Percentiles rank a stretch among this genome's conserved stretches.
These are phyloP conservation scores for Coenonympha glycerion DNA, from an alignment of 2,888 invertebrate genomes.

Conservation along the genomic window DNA sequence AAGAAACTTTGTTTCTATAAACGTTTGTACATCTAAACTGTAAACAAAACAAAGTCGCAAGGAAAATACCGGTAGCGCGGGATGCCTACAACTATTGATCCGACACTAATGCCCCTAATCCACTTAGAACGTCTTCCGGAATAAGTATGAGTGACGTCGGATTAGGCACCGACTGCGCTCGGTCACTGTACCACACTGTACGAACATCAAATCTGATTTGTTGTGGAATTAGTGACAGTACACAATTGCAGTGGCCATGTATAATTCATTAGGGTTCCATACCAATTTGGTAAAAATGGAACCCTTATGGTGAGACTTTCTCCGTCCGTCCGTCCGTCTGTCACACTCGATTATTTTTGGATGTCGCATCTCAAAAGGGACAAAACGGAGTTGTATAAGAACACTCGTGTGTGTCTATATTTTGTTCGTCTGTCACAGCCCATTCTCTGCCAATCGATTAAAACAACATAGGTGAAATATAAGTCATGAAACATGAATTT, in stretches of 20 bases:
- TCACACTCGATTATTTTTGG: too few species aligned
- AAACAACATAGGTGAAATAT: too few species aligned
- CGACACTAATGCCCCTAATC: constrained; percentile 60
- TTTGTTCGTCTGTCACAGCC: too few species aligned
- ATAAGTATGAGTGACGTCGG: constrained; percentile 65
- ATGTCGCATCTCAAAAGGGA: too few species aligned
- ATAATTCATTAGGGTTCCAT: neutral
- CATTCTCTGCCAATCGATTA: too few species aligned
- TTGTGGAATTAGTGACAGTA: constrained; percentile 11
- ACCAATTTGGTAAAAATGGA: too few species aligned
- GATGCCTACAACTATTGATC: constrained; percentile 50
- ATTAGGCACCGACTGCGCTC: constrained; percentile 46
- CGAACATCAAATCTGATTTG: constrained; percentile 23
- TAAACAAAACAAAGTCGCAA: constrained; percentile 20
- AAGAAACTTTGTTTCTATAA: too few species aligned
- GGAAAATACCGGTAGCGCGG: constrained; percentile 35
- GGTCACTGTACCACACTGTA: constrained; percentile 12
- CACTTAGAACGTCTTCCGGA: constrained; percentile 56
- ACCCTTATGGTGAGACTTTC: too few species aligned
- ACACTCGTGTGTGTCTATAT: too few species aligned
- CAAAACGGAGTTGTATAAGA: too few species aligned
- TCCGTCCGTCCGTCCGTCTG: too few species aligned
- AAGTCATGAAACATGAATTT: too few species aligned
- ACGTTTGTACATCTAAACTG: constrained; percentile 2
- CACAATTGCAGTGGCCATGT: neutral